Evolutionary conservation across 2,888 invertebrate species (phyloP).

Genomic region (Capitulum mitella): DNA sequence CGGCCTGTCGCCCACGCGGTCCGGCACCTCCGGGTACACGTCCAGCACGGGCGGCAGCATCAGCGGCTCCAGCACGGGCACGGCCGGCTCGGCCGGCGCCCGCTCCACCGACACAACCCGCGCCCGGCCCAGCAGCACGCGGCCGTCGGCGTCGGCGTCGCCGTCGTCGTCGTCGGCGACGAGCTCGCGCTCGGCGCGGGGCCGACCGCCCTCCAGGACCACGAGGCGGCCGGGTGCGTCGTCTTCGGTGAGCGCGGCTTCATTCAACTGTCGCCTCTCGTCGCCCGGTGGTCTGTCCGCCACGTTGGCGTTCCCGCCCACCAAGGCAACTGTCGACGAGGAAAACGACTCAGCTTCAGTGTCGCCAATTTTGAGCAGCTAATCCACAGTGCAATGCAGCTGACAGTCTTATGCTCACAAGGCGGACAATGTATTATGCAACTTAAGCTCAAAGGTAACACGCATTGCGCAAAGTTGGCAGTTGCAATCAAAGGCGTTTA

Average conservation of each 20-base stretch:
- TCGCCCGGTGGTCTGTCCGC: neutral
- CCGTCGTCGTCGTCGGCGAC: neutral
- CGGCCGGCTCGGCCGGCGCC: neutral
- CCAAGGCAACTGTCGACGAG: neutral
- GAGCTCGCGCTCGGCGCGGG: neutral
- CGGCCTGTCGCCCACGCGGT: conserved; percentile 10
- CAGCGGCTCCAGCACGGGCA: neutral
- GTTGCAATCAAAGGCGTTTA: too few species aligned
- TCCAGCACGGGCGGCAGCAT: conserved; percentile 13
- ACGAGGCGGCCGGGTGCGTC: neutral
- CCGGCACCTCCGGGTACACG: conserved; percentile 5
- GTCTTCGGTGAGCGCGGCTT: neutral
- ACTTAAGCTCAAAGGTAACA: too few species aligned
- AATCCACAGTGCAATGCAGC: too few species aligned
- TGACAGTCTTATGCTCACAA: too few species aligned
- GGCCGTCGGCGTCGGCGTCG: neutral
- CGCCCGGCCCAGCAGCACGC: neutral
- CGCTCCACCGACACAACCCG: neutral
- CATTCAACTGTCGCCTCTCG: neutral
- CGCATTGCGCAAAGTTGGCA: too few species aligned
- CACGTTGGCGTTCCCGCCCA: neutral
- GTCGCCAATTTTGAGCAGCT: too few species aligned
- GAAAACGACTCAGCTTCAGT: too few species aligned
- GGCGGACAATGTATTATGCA: too few species aligned
- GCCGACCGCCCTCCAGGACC: neutral